These are phyloP conservation scores for Keiferia lycopersicella DNA, from an alignment of 2,888 invertebrate species.

Conservation along the genomic window DNA sequence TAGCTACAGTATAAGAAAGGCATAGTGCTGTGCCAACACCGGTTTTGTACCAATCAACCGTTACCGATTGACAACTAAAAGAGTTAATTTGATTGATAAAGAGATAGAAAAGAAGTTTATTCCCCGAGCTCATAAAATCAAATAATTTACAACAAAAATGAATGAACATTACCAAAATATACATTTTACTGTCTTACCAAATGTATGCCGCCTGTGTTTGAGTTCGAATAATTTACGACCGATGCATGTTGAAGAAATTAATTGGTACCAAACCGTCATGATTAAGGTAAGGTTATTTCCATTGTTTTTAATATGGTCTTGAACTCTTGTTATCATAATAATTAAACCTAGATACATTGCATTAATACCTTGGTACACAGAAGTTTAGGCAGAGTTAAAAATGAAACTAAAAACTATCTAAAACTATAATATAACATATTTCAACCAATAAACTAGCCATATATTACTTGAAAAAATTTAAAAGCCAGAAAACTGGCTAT, in stretches of 20 bases:
- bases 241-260: conserved; percentile 46
- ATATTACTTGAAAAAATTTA: too few relatives aligned
- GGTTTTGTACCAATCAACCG: neutral
- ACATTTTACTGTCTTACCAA: conserved; percentile 30
- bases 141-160: conserved; percentile 29
- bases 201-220: conserved; percentile 52
- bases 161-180: conserved; percentile 37
- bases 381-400: too few relatives aligned
- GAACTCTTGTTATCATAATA: neutral
- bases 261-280: conserved; percentile 42
- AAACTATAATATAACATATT: too few relatives aligned
- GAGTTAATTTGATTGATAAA: neutral
- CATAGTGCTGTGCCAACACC: neutral
- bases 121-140: neutral
- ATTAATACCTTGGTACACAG: too few relatives aligned
- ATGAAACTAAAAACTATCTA: too few relatives aligned
- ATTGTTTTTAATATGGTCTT: conserved; percentile 12
- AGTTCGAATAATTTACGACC: conserved; percentile 40
- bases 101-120: too few relatives aligned
- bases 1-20: too few relatives aligned
- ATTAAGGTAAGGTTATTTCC: conserved; percentile 42
- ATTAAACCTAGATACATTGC: too few relatives aligned
- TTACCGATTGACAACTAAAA: neutral
- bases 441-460: too few relatives aligned
- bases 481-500: too few relatives aligned